Percentiles rank a stretch among this genome's conserved stretches.
phyloP scores from a whole-genome alignment of 2,113 vertebrate genomes.

The Pleuronectes platessa region DNA sequence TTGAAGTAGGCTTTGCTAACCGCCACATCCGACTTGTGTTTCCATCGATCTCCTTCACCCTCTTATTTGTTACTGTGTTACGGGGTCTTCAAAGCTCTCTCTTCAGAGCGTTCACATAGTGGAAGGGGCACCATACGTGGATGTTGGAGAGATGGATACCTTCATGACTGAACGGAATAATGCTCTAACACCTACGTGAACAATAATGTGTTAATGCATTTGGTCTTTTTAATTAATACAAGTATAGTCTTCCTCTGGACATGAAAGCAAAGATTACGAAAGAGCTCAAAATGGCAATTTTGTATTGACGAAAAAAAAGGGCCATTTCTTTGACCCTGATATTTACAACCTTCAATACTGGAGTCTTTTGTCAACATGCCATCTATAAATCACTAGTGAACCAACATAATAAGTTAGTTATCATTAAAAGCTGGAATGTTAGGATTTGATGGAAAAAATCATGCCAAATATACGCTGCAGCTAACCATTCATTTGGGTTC shows the following conservation, averaged over 20 bases:
- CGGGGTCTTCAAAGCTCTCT: constrained; percentile 77
- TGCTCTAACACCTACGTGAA: constrained; percentile 35
- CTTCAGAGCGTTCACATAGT: constrained; percentile 57
- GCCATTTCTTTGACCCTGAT: background rate
- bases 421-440: constrained; percentile 7
- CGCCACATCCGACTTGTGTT: constrained; percentile 81
- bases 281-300: constrained; percentile 10
- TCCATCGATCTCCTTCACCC: constrained; percentile 78
- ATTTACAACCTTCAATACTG: background rate
- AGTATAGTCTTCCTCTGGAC: constrained; percentile 17
- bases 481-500: constrained; percentile 15
- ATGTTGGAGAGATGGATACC: constrained; percentile 40
- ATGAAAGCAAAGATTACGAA: background rate
- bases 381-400: background rate
- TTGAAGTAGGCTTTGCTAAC: constrained; percentile 84
- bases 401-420: constrained; percentile 15
- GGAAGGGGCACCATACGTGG: constrained; percentile 33
- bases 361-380: background rate
- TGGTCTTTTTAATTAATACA: constrained; percentile 37
- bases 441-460: constrained; percentile 7
- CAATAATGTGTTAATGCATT: constrained; percentile 19
- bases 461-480: background rate
- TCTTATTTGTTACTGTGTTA: constrained; percentile 78
- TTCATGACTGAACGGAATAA: constrained; percentile 26
- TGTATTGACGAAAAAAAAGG: background rate